phyloP scores from a whole-genome alignment of 2,113 vertebrate species.

The Otocyon megalotis region DNA sequence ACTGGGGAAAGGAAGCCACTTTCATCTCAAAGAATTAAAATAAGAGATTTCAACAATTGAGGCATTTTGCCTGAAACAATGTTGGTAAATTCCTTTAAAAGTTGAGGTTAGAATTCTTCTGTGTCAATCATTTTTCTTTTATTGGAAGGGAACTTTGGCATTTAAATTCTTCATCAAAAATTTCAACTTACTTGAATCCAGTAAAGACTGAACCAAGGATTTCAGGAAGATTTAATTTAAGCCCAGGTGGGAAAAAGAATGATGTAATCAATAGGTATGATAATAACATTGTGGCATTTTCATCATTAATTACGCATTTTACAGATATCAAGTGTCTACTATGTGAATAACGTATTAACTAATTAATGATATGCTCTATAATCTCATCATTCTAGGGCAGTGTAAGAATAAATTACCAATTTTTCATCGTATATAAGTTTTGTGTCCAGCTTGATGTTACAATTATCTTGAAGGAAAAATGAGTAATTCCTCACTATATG shows the following conservation, averaged over 20 bases:
- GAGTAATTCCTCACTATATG: neutral
- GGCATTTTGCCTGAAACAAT: neutral
- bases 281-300: slow-evolving; percentile 45
- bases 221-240: slow-evolving; percentile 63
- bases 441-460: slow-evolving; percentile 60
- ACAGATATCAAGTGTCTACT: neutral
- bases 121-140: neutral
- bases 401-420: slow-evolving; percentile 13
- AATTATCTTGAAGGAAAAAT: slow-evolving; percentile 48
- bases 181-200: slow-evolving; percentile 24
- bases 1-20: neutral
- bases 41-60: neutral
- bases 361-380: slow-evolving; percentile 38
- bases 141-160: neutral
- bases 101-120: neutral
- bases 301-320: slow-evolving; percentile 40
- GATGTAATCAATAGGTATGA: slow-evolving; percentile 29
- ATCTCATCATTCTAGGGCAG: neutral
- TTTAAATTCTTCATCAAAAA: slow-evolving; percentile 48
- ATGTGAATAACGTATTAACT: slow-evolving; percentile 43
- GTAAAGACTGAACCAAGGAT: slow-evolving; percentile 36
- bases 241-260: neutral
- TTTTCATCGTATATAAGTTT: slow-evolving; percentile 58
- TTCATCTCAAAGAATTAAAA: slow-evolving; percentile 48
- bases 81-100: slow-evolving; percentile 27